Base-by-base conservation (phyloP, 2,888 invertebrate genomes). In the Keiferia lycopersicella region DNA sequence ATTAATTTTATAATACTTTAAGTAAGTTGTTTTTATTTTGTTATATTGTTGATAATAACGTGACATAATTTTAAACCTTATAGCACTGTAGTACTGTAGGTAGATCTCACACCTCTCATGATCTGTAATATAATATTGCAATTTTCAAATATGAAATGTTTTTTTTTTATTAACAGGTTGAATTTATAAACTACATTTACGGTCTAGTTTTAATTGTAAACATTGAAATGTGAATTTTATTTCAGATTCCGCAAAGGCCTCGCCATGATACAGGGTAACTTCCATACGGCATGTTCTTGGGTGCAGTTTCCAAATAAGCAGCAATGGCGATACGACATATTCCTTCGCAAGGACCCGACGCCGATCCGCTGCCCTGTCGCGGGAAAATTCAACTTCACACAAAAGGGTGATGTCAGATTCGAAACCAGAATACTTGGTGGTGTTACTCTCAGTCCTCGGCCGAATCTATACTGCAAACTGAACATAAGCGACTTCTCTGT, bases 401-500 rank as follows among this genome's bases (percentile, higher is more conserved):
- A 99, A 87, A 93, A 89, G 74, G 98, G 98, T n/a, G 98, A 98
- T 71, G 95, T 97, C 39, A 94, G 92, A 39, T 98, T 99, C 78
- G 96, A 96, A 88, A 99, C 98, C 0, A 94, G 99, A 83, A 98
- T 99, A 76, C 93, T 99, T 60, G 99, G 99, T 66, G 98, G 98
- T 80, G 98, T 99, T 0, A 99, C 99, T 0, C 88, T 97, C 64
- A 96, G 97, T 78, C 99, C 99, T 14, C 94, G 99, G 67, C 98
- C 98, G 3, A 97, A 97, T 81, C 95, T 97, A 65, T 96, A 96
- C 80, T 99, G 99, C 81, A 96, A 98, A 85, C 94, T 97, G 77
- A 97, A 98, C 78, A 97, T 98, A 68, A 98, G 98, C 0, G 98
- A 99, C 84, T 95, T 99, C 79, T 98, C 98, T 0, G 98, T 98